A percentile compares a stretch with the other conserved stretches of the same genome.
Conservation (phyloP, 2,113 vertebrate genomes). For the Bubo bubo region DNA sequence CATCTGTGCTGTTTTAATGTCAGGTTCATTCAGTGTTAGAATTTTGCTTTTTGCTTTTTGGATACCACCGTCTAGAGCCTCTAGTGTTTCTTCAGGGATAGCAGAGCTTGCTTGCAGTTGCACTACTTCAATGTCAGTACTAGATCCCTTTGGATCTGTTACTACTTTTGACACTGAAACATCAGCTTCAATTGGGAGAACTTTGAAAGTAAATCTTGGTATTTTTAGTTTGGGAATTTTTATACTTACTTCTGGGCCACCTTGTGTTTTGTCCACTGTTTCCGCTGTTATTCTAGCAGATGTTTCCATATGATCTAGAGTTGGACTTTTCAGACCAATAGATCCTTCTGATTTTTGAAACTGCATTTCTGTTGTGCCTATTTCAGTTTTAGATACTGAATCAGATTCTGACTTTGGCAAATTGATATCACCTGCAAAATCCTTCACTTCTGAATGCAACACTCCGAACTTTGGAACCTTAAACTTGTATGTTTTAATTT, state of each 20-base stretch:
- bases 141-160: background rate
- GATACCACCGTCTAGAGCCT: background rate
- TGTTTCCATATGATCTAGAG: background rate
- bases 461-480: constrained; percentile 49
- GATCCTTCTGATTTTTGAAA: background rate
- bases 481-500: constrained; percentile 51
- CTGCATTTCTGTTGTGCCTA: background rate
- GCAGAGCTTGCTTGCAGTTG: constrained; percentile 9
- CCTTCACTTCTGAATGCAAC: constrained; percentile 36
- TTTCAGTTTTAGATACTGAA: constrained; percentile 1
- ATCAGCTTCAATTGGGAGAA: constrained; percentile 24
- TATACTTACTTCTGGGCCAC: constrained; percentile 46
- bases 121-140: background rate
- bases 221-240: constrained; percentile 70
- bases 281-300: background rate
- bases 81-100: background rate
- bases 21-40: constrained; percentile 32
- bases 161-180: constrained; percentile 52
- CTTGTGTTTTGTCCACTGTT: background rate
- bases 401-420: background rate
- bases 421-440: background rate
- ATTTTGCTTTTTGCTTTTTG: constrained; percentile 47
- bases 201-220: constrained; percentile 63
- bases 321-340: background rate
- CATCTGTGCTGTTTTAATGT: constrained; percentile 52